These are phyloP conservation scores for Drosophila parthenogenetica DNA, from an alignment of 2,888 invertebrate genomes.

Conservation along the genomic window DNA sequence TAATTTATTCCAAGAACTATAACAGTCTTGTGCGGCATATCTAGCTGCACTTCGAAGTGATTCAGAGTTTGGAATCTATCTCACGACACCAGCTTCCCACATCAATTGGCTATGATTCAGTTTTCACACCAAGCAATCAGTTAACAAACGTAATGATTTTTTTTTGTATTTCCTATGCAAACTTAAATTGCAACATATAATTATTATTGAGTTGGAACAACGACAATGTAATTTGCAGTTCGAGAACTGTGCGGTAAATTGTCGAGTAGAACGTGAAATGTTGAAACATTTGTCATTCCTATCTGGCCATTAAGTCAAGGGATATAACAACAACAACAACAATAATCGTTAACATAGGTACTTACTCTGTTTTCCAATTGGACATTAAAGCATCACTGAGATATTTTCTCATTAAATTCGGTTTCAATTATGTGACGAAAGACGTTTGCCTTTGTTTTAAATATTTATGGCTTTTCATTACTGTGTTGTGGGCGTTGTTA, in stretches of 20 bases:
- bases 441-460: constrained; percentile 4
- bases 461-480: constrained; percentile 2
- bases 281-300: constrained; percentile 22
- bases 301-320: constrained; percentile 13
- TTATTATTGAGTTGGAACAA: constrained; percentile 21
- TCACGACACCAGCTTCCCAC: constrained; percentile 18
- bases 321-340: constrained; percentile 7
- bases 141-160: constrained; percentile 1
- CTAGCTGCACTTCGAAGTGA: constrained; percentile 12
- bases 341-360: constrained; percentile 13
- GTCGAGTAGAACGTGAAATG: constrained; percentile 25
- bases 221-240: constrained; percentile 16
- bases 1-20: not conserved
- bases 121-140: constrained; percentile 18
- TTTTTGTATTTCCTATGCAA: constrained; percentile 3
- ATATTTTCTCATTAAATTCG: constrained; percentile 21
- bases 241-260: constrained; percentile 20
- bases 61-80: constrained; percentile 4
- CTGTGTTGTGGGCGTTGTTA: constrained; percentile 4
- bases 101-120: constrained; percentile 16
- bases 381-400: constrained; percentile 16
- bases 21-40: not conserved
- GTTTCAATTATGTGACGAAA: constrained; percentile 19
- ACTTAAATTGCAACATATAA: constrained; percentile 16
- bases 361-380: not conserved